Conservation (phyloP, 2,113 vertebrate genomes). For the Cryptotis parvus region DNA sequence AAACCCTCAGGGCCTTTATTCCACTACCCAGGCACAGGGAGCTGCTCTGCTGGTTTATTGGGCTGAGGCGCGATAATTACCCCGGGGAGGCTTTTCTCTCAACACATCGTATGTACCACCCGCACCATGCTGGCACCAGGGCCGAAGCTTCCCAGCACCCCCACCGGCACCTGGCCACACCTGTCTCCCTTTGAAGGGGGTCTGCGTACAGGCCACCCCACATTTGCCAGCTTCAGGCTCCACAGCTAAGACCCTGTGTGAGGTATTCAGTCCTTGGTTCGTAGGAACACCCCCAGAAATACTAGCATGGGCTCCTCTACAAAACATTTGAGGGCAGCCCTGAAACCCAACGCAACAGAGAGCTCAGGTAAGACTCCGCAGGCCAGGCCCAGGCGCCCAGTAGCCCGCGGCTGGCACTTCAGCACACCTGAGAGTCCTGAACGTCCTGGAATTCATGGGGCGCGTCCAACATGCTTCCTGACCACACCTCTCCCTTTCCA, state of each 20-base stretch:
- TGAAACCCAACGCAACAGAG: background rate
- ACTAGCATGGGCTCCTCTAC: background rate
- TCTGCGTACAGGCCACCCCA: background rate
- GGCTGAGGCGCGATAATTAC: conserved; percentile 63
- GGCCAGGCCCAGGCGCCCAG: background rate
- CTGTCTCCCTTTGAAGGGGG: too few species aligned
- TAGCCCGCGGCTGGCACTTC: background rate
- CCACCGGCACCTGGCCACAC: too few species aligned
- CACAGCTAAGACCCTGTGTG: background rate
- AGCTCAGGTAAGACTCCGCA: conserved; percentile 4
- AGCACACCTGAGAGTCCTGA: background rate
- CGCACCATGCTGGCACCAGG: too few species aligned
- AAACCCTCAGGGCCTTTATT: conserved; percentile 50
- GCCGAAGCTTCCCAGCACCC: too few species aligned
- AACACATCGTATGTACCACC: background rate
- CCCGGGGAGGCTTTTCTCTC: conserved; percentile 58
- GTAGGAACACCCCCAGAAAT: background rate
- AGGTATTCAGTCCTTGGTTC: background rate
- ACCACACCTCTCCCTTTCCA: conserved; percentile 38
- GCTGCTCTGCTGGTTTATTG: conserved; percentile 61
- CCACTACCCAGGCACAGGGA: background rate
- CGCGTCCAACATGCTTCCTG: background rate
- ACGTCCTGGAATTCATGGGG: conserved; percentile 9
- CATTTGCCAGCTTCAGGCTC: background rate
- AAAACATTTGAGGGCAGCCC: background rate